Evolutionary conservation across 2,888 invertebrate genomes (phyloP).

Genomic region (Craniophora ligustri): DNA sequence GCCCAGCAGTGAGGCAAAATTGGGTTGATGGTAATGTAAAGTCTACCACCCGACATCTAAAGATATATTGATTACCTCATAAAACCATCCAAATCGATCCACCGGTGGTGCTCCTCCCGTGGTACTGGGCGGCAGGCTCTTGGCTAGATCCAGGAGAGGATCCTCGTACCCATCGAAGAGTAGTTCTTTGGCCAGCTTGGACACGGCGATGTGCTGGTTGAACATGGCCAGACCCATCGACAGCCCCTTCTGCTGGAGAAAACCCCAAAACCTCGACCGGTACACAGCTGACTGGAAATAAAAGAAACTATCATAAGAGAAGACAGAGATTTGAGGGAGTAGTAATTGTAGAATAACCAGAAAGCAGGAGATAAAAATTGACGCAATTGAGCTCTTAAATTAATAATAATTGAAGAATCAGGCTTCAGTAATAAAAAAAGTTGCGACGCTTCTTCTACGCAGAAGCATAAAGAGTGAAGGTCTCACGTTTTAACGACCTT

Average conservation of each 20-base stretch:
- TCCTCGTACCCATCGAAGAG: constrained; percentile 95
- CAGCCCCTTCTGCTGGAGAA: constrained; percentile 87
- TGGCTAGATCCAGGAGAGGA: constrained; percentile 90
- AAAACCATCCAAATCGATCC: constrained; percentile 96
- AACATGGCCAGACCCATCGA: constrained; percentile 89
- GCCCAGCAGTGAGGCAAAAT: no score
- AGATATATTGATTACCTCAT: constrained; percentile 76
- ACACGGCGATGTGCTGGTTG: constrained; percentile 87
- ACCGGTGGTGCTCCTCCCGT: constrained; percentile 89
- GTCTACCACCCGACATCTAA: no score
- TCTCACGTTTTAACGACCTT: no score
- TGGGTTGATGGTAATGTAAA: no score
- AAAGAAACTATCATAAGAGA: neutral
- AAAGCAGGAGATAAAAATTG: no score
- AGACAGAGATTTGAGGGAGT: no score
- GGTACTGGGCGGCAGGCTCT: constrained; percentile 87
- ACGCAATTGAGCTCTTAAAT: no score
- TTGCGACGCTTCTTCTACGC: no score
- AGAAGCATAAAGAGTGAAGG: no score
- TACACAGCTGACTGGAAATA: constrained; percentile 89
- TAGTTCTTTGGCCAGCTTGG: constrained; percentile 91
- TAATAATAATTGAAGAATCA: no score
- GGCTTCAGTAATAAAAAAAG: no score
- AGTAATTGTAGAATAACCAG: no score
- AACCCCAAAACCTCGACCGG: constrained; percentile 88